These are phyloP conservation scores for Proisotoma minuta DNA, from an alignment of 2,888 invertebrate genomes.

Conservation along the genomic window DNA sequence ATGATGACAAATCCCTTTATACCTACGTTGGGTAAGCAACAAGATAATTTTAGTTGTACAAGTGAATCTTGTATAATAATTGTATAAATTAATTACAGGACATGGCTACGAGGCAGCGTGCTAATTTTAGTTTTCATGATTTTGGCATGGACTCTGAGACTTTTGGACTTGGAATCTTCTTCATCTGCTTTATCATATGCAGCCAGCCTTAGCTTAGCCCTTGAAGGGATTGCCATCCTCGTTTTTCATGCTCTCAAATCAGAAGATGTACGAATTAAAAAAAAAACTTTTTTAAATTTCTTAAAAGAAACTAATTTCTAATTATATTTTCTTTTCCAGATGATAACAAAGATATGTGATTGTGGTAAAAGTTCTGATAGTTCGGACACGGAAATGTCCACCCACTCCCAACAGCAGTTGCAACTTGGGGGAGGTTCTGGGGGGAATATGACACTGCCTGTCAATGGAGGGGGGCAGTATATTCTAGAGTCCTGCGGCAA, in stretches of 20 bases:
- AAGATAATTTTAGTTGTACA: neutral
- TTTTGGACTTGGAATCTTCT: constrained; percentile 45
- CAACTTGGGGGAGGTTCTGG: constrained; percentile 31
- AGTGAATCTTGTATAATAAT: neutral
- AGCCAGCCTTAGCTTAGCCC: constrained; percentile 43
- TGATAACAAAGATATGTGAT: constrained; percentile 47
- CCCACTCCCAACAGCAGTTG: constrained; percentile 47
- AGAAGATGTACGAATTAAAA: constrained; percentile 43
- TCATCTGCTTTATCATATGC: constrained; percentile 45
- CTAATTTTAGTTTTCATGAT: constrained; percentile 46
- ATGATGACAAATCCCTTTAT: constrained; percentile 47
- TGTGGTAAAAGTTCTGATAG: constrained; percentile 46
- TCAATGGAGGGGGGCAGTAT: constrained; percentile 21
- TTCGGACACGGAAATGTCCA: constrained; percentile 48
- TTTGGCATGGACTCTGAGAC: constrained; percentile 47
- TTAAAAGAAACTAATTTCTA: neutral
- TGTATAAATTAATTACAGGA: constrained; percentile 28
- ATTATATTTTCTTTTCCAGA: constrained; percentile 30
- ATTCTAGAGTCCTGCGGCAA: constrained; percentile 43
- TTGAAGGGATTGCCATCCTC: constrained; percentile 46
- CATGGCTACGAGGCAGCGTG: constrained; percentile 47
- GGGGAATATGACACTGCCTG: constrained; percentile 31
- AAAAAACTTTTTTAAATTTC: neutral
- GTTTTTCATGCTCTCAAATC: constrained; percentile 47
- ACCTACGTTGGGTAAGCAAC: constrained; percentile 44